phyloP scores from a whole-genome alignment of 2,797 vertebrate species.

The Microctenopoma stevenorrisi region DNA sequence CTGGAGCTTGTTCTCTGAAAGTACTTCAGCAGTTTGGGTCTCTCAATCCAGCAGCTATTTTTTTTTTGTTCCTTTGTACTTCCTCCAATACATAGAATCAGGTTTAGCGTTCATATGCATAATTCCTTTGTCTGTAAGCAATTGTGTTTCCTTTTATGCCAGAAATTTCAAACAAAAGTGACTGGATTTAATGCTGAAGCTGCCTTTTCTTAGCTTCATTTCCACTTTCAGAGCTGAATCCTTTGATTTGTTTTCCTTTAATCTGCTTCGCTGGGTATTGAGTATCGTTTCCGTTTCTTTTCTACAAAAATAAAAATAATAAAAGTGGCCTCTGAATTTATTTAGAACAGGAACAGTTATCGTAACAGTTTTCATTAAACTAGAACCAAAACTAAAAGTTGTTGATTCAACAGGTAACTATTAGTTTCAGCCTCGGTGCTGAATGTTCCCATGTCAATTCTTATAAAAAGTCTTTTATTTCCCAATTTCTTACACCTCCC shows the following conservation, averaged over 20 bases:
- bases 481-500: too few species aligned
- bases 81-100: constrained; percentile 40
- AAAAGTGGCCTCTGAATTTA: not conserved
- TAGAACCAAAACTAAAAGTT: not conserved
- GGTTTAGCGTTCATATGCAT: constrained; percentile 45
- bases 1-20: constrained; percentile 23
- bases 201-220: constrained; percentile 24
- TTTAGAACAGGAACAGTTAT: not conserved
- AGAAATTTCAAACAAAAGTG: constrained; percentile 58
- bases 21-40: constrained; percentile 20
- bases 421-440: not conserved
- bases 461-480: not conserved
- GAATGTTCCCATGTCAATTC: not conserved
- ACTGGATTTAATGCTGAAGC: constrained; percentile 53
- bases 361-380: not conserved
- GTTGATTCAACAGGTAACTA: not conserved
- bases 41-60: constrained; percentile 35
- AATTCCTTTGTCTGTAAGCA: constrained; percentile 47
- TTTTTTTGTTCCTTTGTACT: constrained; percentile 56
- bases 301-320: not conserved
- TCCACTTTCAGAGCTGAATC: constrained; percentile 37
- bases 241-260: constrained; percentile 56
- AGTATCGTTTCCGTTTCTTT: constrained; percentile 28
- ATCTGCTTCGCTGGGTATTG: constrained; percentile 45
- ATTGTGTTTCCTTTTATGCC: constrained; percentile 66